These are phyloP conservation scores for Amphiprion percula DNA, from an alignment of 2,113 vertebrate species.

Conservation along the genomic window DNA sequence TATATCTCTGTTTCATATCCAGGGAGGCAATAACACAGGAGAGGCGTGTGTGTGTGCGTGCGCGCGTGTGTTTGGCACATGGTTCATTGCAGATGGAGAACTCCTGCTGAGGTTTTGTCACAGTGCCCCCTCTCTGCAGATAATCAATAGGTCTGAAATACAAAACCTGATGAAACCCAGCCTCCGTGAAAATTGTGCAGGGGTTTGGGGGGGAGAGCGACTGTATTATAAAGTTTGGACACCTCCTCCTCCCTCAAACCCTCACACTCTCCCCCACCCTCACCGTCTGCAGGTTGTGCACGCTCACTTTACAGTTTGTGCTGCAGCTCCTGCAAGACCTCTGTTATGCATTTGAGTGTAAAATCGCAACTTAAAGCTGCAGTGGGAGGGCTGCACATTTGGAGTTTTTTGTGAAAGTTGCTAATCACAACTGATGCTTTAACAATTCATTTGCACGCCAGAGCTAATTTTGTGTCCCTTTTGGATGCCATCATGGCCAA, in stretches of 20 bases:
- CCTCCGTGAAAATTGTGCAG: constrained; percentile 69
- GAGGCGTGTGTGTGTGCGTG: constrained; percentile 15
- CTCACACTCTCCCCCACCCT: neutral
- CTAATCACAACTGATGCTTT: constrained; percentile 31
- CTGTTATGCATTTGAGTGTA: constrained; percentile 11
- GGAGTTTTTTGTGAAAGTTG: constrained; percentile 1
- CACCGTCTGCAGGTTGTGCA: constrained; percentile 1
- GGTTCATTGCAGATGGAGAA: constrained; percentile 70
- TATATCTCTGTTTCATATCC: constrained; percentile 33
- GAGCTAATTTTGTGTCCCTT: constrained; percentile 48
- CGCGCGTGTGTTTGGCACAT: constrained; percentile 46
- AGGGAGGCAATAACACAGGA: constrained; percentile 32
- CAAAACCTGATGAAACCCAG: constrained; percentile 75
- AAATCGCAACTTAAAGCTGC: constrained; percentile 40
- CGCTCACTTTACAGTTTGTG: neutral
- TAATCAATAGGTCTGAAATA: constrained; percentile 82
- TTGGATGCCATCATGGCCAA: constrained; percentile 26
- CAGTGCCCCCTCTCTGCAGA: constrained; percentile 60
- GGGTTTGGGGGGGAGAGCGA: constrained; percentile 29
- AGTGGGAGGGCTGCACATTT: neutral
- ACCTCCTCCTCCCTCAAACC: constrained; percentile 12
- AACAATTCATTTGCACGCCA: constrained; percentile 53
- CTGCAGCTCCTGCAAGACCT: constrained; percentile 15
- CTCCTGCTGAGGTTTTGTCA: constrained; percentile 76
- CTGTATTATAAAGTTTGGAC: constrained; percentile 32